Evolutionary conservation across 2,888 invertebrate species (phyloP), one percentile per base, ranked within the genome.

Genomic region (Pollenia griseotomentosa): DNA sequence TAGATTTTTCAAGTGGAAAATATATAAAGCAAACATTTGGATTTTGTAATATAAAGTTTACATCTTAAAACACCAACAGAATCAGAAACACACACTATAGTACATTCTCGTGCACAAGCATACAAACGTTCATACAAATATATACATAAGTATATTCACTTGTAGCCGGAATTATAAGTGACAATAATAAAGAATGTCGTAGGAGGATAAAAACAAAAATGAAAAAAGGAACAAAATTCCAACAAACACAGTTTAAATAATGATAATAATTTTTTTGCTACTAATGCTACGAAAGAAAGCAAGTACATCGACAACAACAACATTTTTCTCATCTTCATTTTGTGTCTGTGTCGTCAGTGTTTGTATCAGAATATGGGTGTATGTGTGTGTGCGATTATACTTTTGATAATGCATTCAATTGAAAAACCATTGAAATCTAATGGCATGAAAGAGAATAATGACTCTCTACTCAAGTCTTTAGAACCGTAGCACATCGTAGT

Each of bases 401-500:
- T 85, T 86, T 77, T 83, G 86, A 75, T 87, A 83, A 86, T 80
- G 88, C 89, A 88, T 87, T 88, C 89, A 88, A 89, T 89, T 89
- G 89, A 89, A 90, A 92, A 92, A 91, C 92, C 92, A 92, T 93
- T 93, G 90, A 91, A 91, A 92, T 91, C 93, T 93, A 92, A 92
- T 92, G 92, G 92, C 91, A 92, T 90, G 92, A 91, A 92, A 93
- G 92, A 93, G 92, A 93, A 93, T 93, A 92, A 92, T 92, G 93
- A 92, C 90, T 82, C 77, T 83, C 71, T 51, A 65, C 55, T 51
- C 16, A 68, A 73, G 59, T 70, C 83, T 79, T 81, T 66, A 57
- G 46, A 40, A 33, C 40, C 33, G 11, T 16, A 33, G 40, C n/a
- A 61, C 40, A 61, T 16, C 19, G 7, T 55, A 63, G 40, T 46